These are phyloP conservation scores for Nyctibius bracteatus DNA, from an alignment of 2,113 vertebrate genomes.

Conservation along the genomic window DNA sequence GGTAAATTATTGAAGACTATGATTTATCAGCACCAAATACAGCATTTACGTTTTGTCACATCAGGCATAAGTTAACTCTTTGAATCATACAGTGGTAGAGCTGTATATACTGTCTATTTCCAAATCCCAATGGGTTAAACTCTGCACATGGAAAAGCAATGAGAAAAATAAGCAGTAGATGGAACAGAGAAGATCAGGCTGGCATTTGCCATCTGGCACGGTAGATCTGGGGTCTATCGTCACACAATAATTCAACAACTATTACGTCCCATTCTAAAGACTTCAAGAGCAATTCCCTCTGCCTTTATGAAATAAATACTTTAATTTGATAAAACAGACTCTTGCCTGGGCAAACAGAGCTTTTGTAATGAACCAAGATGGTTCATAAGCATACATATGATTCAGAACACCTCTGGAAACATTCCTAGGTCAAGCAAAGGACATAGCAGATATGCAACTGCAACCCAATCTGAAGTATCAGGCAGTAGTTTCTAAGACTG, in stretches of 20 bases:
- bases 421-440: background rate
- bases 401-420: background rate
- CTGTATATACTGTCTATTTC: background rate
- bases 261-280: background rate
- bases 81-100: fast-evolving
- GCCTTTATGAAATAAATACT: background rate
- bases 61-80: background rate
- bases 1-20: background rate
- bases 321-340: background rate
- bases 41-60: background rate
- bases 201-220: background rate
- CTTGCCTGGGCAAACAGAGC: background rate
- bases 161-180: background rate
- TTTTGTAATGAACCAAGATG: background rate
- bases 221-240: background rate
- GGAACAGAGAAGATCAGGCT: background rate
- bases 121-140: background rate
- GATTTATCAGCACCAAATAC: background rate
- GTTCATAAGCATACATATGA: background rate
- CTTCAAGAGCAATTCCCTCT: background rate
- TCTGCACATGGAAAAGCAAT: background rate
- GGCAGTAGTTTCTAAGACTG: background rate
- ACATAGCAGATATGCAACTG: background rate
- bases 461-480: background rate
- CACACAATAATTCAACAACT: background rate